These are phyloP conservation scores for Chrosomus eos DNA, from an alignment of 2,797 vertebrate genomes.

Conservation along the genomic window DNA sequence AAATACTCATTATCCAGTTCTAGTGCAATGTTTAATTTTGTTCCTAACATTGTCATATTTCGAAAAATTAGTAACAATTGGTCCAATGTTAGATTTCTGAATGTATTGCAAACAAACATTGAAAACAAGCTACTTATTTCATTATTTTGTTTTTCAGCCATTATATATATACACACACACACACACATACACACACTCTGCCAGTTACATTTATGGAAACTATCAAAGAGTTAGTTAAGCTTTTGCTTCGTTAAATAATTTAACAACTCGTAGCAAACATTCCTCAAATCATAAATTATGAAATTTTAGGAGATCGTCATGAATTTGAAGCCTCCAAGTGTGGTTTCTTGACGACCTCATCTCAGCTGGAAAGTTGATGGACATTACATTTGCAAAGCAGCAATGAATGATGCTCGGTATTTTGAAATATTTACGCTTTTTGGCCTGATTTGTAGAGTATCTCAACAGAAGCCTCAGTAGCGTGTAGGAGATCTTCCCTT, in stretches of 20 bases:
- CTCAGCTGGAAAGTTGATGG: neutral
- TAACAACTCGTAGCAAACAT: neutral
- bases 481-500: slow-evolving; percentile 74
- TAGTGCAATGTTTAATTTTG: neutral
- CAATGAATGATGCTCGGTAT: neutral
- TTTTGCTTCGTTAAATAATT: neutral
- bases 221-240: neutral
- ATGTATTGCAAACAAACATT: neutral
- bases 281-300: neutral
- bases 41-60: neutral
- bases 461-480: slow-evolving; percentile 68
- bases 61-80: neutral
- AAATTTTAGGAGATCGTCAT: neutral
- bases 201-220: no score
- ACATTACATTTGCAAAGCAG: neutral
- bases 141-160: neutral
- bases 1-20: neutral
- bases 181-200: no score
- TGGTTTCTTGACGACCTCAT: neutral
- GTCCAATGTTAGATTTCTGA: neutral
- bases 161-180: neutral
- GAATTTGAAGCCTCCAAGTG: neutral
- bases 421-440: neutral
- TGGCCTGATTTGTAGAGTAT: neutral
- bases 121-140: neutral